Percentiles rank a stretch among this genome's conserved stretches.
Conservation (phyloP, 2,888 invertebrate genomes). For the Tortrix viridana region DNA sequence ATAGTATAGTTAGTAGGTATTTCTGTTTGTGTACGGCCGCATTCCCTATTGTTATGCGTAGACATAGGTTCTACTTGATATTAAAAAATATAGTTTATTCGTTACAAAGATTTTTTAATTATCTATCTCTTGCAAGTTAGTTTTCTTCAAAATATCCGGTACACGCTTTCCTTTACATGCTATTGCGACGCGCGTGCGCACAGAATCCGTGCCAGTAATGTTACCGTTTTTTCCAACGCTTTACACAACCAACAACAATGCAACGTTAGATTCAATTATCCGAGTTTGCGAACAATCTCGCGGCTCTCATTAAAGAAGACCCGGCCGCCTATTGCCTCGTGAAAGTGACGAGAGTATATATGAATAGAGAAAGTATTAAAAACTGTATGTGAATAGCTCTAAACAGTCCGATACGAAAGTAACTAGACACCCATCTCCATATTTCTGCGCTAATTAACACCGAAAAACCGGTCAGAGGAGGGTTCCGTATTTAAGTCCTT, state of each 20-base stretch:
- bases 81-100: too few relatives aligned
- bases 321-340: conserved; percentile 51
- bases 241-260: conserved; percentile 62
- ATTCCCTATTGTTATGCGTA: too few relatives aligned
- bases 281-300: conserved; percentile 63
- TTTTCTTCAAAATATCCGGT: conserved; percentile 28
- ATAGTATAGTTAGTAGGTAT: too few relatives aligned
- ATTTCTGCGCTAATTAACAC: conserved; percentile 46
- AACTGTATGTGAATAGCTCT: conserved; percentile 53
- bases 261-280: conserved; percentile 60
- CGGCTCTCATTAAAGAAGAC: conserved; percentile 65
- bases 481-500: too few relatives aligned
- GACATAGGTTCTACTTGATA: too few relatives aligned
- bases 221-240: conserved; percentile 52
- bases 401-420: conserved; percentile 65
- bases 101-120: too few relatives aligned
- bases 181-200: conserved; percentile 21
- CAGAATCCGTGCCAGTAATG: conserved; percentile 46
- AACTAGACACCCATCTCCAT: conserved; percentile 50
- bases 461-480: too few relatives aligned
- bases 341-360: conserved; percentile 72
- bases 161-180: conserved; percentile 30
- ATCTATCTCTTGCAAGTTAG: too few relatives aligned
- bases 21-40: too few relatives aligned
- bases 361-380: conserved; percentile 78